Conservation (phyloP, 1,140 invertebrate genomes). For the Rhopalosiphum padi region DNA sequence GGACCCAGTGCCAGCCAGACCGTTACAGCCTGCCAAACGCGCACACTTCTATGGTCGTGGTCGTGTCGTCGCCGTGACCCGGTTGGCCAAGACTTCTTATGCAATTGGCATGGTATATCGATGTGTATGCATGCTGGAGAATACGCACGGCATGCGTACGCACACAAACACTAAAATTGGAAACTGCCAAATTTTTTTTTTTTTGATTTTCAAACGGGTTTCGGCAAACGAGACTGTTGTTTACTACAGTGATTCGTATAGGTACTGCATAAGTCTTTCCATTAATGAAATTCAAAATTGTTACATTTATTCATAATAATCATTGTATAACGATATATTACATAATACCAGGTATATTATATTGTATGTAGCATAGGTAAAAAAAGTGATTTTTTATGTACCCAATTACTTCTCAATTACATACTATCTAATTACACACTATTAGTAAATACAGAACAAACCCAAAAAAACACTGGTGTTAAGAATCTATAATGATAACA, state of each 20-base stretch:
- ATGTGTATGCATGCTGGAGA: constrained; percentile 12
- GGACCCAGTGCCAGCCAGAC: constrained; percentile 33
- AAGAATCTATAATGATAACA: background rate
- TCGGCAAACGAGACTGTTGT: constrained; percentile 6
- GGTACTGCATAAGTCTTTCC: background rate
- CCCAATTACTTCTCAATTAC: no score
- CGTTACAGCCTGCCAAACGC: constrained; percentile 39
- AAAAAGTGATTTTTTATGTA: background rate
- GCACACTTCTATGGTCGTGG: constrained; percentile 12
- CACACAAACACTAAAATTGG: background rate
- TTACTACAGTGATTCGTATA: background rate
- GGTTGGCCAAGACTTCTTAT: constrained; percentile 51
- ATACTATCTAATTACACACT: no score
- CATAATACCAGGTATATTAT: background rate
- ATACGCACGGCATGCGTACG: background rate
- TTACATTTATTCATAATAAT: background rate
- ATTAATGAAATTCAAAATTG: background rate
- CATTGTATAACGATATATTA: background rate
- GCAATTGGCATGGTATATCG: constrained; percentile 38
- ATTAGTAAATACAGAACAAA: background rate
- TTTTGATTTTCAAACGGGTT: constrained; percentile 27
- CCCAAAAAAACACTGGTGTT: background rate
- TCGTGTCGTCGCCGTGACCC: constrained; percentile 41
- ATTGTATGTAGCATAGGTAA: background rate
- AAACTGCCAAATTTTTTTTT: constrained; percentile 15